Evolutionary conservation across 2,113 vertebrate species (phyloP).

Genomic region (Cinclus cinclus): DNA sequence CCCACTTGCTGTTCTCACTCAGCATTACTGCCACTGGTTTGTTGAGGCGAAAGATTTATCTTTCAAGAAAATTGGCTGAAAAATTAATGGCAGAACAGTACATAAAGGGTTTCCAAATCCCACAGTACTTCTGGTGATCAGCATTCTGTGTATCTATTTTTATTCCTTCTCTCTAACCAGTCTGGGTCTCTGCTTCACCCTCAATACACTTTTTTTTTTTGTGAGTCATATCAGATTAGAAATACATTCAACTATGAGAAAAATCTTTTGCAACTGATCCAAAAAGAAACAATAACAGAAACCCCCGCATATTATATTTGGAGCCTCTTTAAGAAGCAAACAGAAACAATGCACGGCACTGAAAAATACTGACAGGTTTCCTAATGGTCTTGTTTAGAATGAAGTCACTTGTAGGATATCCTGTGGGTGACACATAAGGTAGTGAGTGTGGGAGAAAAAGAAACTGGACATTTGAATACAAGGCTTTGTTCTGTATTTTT

Average conservation of each 20-base stretch:
- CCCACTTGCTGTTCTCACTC: neutral
- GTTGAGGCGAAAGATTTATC: neutral
- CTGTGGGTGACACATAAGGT: neutral
- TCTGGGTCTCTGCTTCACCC: neutral
- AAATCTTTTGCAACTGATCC: constrained; percentile 21
- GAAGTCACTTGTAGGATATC: constrained; percentile 9
- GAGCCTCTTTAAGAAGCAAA: neutral
- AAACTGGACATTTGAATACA: neutral
- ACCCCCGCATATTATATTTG: neutral
- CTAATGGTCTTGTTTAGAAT: neutral
- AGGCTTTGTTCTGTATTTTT: neutral
- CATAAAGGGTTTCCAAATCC: neutral
- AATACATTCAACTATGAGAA: constrained; percentile 23
- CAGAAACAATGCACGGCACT: neutral
- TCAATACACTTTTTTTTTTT: neutral
- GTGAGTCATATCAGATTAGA: constrained; percentile 33
- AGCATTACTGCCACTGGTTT: neutral
- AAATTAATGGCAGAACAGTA: neutral
- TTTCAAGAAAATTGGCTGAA: neutral
- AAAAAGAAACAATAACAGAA: constrained; percentile 43
- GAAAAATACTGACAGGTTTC: constrained; percentile 20
- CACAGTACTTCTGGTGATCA: neutral
- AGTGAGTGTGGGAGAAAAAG: neutral
- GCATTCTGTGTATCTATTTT: neutral
- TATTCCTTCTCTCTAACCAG: neutral